Evolutionary conservation across 2,797 vertebrate species (phyloP).

Genomic region (Neostethus bicornis): DNA sequence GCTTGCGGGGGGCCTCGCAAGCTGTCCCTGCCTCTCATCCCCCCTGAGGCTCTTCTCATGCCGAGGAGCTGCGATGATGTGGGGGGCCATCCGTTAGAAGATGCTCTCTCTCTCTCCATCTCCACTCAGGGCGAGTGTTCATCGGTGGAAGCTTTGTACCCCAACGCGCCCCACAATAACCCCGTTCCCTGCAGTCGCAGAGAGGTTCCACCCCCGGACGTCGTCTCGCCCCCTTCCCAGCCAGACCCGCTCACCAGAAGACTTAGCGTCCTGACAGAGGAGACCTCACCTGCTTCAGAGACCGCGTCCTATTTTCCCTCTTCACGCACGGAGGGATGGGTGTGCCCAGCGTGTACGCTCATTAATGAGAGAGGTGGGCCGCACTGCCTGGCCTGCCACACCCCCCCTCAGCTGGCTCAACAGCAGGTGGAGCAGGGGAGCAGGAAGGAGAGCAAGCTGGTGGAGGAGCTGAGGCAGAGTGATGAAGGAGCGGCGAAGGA

Average conservation of each 20-base stretch:
- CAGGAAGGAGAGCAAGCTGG: conserved; percentile 85
- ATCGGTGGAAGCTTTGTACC: conserved; percentile 38
- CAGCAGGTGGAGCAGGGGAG: conserved; percentile 51
- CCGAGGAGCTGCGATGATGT: conserved; percentile 79
- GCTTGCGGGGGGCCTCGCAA: conserved; percentile 88
- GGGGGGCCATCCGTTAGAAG: background rate
- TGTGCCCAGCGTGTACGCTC: conserved; percentile 86
- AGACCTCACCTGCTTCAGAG: conserved; percentile 48
- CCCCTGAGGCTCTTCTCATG: conserved; percentile 78
- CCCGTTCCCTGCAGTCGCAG: conserved; percentile 86
- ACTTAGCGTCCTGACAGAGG: conserved; percentile 68
- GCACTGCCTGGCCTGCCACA: conserved; percentile 86
- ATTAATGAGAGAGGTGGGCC: conserved; percentile 77
- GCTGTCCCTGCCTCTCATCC: conserved; percentile 88
- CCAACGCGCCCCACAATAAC: conserved; percentile 47
- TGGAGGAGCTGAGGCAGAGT: conserved; percentile 84
- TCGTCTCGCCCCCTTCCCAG: conserved; percentile 61
- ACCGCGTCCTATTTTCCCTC: conserved; percentile 25
- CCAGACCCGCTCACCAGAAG: conserved; percentile 68
- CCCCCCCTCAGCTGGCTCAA: conserved; percentile 76
- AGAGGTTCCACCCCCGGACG: conserved; percentile 79
- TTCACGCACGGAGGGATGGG: conserved; percentile 73
- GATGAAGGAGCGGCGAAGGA: conserved; percentile 87
- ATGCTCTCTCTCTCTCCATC: conserved; percentile 32
- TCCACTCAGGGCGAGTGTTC: conserved; percentile 31